A percentile compares a stretch with the other conserved stretches of the same genome.
phyloP scores from a whole-genome alignment of 1,140 invertebrate genomes.

The Euwallacea fornicatus region DNA sequence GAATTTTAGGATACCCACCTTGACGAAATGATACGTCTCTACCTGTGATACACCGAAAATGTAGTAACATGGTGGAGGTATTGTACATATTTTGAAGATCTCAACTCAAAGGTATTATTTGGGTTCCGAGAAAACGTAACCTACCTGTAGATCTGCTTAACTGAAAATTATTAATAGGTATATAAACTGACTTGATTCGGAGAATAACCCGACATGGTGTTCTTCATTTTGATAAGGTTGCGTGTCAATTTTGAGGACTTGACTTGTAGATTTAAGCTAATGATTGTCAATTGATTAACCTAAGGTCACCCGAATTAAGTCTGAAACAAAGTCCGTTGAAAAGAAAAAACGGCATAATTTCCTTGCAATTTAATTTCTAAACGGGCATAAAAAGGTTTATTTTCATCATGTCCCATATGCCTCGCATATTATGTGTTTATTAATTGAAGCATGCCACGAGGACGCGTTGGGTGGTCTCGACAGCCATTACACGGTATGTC shows the following conservation, averaged over 20 bases:
- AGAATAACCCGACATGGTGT: conserved; percentile 22
- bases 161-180: conserved; percentile 29
- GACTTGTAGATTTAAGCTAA: no score
- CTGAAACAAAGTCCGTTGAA: no score
- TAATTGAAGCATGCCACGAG: conserved; percentile 29
- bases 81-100: conserved; percentile 24
- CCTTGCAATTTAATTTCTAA: neutral
- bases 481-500: conserved; percentile 32
- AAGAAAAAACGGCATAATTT: neutral
- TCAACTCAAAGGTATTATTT: conserved; percentile 15
- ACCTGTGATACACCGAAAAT: neutral
- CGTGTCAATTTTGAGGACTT: neutral
- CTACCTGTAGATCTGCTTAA: conserved; percentile 30
- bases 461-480: conserved; percentile 29
- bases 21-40: no score
- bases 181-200: conserved; percentile 25
- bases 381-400: conserved; percentile 28
- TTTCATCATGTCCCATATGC: conserved; percentile 32
- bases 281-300: no score
- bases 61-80: conserved; percentile 22
- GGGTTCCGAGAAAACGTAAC: conserved; percentile 23
- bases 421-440: conserved; percentile 33
- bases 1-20: no score
- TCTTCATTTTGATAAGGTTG: conserved; percentile 16
- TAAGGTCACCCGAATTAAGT: no score